Conservation (phyloP, 2,113 vertebrate species). For the Ancistrus triradiatus region DNA sequence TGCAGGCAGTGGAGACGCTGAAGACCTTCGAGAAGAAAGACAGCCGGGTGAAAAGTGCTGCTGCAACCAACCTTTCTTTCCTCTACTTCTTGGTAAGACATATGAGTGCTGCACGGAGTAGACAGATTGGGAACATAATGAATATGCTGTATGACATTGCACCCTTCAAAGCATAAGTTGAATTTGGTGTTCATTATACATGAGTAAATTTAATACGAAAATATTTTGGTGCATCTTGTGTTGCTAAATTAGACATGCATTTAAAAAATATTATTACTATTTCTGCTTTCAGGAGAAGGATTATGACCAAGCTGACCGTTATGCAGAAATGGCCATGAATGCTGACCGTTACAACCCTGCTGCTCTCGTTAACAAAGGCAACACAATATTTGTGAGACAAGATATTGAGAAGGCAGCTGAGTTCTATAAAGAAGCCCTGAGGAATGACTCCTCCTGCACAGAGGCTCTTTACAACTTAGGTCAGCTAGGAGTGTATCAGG, state of each 20-base stretch:
- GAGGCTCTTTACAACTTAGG: conserved; percentile 96
- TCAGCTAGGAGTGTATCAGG: conserved; percentile 49
- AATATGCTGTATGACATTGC: too few relatives aligned
- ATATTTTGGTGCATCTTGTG: too few relatives aligned
- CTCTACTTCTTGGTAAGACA: conserved; percentile 87
- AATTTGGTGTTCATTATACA: too few relatives aligned
- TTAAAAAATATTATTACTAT: too few relatives aligned
- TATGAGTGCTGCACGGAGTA: not conserved
- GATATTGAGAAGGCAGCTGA: conserved; percentile 92
- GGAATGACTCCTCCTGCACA: conserved; percentile 94
- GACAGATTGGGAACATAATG: too few relatives aligned
- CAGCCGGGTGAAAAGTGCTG: conserved; percentile 91
- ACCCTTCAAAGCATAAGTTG: too few relatives aligned
- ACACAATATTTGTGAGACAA: conserved; percentile 80
- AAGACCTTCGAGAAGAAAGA: conserved; percentile 97
- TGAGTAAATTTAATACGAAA: too few relatives aligned
- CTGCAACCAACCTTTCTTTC: conserved; percentile 93
- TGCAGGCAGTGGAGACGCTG: conserved; percentile 86
- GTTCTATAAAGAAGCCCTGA: conserved; percentile 91
- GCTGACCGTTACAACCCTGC: conserved; percentile 92
- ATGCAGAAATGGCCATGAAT: conserved; percentile 89
- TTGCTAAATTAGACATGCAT: too few relatives aligned
- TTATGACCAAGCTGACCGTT: conserved; percentile 81
- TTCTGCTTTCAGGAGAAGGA: conserved; percentile 81
- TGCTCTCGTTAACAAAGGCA: conserved; percentile 94